Conservation (phyloP, 2,888 invertebrate genomes). For the Thymelicus sylvestris region DNA sequence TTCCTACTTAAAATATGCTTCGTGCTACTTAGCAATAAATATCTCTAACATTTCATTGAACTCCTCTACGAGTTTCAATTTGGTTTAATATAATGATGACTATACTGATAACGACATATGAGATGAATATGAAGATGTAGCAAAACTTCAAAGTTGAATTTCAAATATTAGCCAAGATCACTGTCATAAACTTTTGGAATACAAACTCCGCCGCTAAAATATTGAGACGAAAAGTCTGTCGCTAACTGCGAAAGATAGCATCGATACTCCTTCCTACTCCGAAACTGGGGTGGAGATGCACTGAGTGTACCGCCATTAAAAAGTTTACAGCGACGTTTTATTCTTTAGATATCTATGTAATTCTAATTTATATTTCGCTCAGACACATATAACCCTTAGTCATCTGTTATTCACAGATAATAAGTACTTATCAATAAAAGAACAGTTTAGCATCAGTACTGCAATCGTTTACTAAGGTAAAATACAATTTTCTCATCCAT, state of each 20-base stretch:
- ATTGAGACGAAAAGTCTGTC: slow-evolving; percentile 13
- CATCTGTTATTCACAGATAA: no score
- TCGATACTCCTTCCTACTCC: slow-evolving; percentile 6
- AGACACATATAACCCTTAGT: no score
- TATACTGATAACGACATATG: no score
- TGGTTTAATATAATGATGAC: not conserved
- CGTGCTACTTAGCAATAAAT: not conserved
- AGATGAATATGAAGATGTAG: not conserved
- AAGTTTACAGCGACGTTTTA: no score
- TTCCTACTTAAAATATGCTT: no score
- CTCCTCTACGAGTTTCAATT: not conserved
- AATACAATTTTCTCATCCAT: no score
- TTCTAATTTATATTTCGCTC: no score
- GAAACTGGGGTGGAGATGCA: not conserved
- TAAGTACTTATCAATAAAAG: no score
- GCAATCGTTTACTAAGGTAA: no score
- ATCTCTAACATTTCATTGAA: not conserved
- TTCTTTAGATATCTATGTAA: no score
- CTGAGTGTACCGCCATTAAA: not conserved
- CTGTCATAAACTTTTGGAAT: slow-evolving; percentile 10
- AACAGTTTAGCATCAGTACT: no score
- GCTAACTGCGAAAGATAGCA: slow-evolving; percentile 14
- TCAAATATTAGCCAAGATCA: slow-evolving; percentile 13
- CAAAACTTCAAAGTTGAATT: not conserved
- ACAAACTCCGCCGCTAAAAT: slow-evolving; percentile 11